These are phyloP conservation scores for Chelonus formosanus DNA, from an alignment of 2,888 invertebrate genomes.

Conservation along the genomic window DNA sequence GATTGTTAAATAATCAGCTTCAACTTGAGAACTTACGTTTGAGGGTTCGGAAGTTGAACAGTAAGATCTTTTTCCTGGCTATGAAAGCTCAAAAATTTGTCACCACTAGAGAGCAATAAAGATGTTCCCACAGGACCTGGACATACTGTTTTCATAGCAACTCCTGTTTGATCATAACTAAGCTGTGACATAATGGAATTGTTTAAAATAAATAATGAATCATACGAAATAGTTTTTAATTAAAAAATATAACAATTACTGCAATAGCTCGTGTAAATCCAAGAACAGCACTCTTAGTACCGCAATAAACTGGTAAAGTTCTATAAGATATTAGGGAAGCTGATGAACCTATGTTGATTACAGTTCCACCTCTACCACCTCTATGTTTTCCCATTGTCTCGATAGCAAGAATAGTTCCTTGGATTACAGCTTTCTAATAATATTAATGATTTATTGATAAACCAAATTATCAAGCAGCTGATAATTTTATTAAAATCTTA, in stretches of 20 bases:
- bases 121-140: slow-evolving; percentile 56
- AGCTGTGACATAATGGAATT: slow-evolving; percentile 31
- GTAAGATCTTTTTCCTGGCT: too few species aligned
- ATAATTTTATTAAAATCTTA: slow-evolving; percentile 58
- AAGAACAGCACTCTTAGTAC: slow-evolving; percentile 81
- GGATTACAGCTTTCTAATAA: slow-evolving; percentile 78
- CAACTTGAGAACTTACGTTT: too few species aligned
- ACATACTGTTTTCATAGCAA: slow-evolving; percentile 57
- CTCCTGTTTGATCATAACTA: slow-evolving; percentile 54
- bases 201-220: too few species aligned
- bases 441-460: not conserved
- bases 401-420: slow-evolving; percentile 78
- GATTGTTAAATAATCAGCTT: too few species aligned
- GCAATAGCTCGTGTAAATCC: slow-evolving; percentile 77
- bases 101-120: slow-evolving; percentile 28
- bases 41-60: too few species aligned
- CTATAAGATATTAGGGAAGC: slow-evolving; percentile 74
- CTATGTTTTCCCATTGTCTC: slow-evolving; percentile 80
- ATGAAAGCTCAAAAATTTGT: too few species aligned
- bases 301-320: slow-evolving; percentile 79
- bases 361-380: slow-evolving; percentile 78
- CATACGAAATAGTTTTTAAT: too few species aligned
- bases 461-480: too few species aligned
- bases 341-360: slow-evolving; percentile 78
- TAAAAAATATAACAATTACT: too few species aligned